Evolutionary conservation across 30 jellyfish, hydroid and myxozoan species (phyloP), one percentile per base, ranked within the genome.

Genomic region (Sanderia malayensis): DNA sequence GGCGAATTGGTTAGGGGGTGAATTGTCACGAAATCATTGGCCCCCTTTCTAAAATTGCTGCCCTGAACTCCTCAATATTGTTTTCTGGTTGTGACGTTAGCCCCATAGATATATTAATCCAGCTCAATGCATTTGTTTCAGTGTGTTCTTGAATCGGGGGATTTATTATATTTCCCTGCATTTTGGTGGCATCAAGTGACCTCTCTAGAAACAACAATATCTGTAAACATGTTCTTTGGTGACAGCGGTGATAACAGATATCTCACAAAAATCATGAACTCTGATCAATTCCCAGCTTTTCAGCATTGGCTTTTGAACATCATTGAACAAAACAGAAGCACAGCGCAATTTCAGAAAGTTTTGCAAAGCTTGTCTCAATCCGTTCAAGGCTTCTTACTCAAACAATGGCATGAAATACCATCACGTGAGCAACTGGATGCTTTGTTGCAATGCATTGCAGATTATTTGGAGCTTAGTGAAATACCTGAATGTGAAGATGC

Each of bases 131-230:
- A n/a, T 77, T 34, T 45, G 4, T 75, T 78, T 57, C 77, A 92
- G 99, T 92, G 99, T 67, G 32, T 66, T 15, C 74, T 92, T 41
- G 85, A 80, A 37, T 68, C 96, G 64, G 99, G 99, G 4, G 99
- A 92, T 66, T 72, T 85, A 68, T 79, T 92, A 44, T 92, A 52
- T 76, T 82, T 82, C 83, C 99, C 99, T 58, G 99, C 99, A 24
- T 92, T 92, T 74, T 92, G 99, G 99, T 92, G 96, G 96, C 99
- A 92, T 62, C 99, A 92, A 72, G 96, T 92, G 0, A 82, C 99
- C 29, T 79, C 96, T 0, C 64, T 73, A 21, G 94, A 71, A 61
- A 74, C 84, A 20, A 83, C 99, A 2, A 85, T 92, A 6, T 92
- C 99, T 3, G 73, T 92, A 61, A 92, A 92, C 86, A 92, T 92